These are phyloP conservation scores for Aromia moschata DNA, from an alignment of 2,888 invertebrate species.

Conservation along the genomic window DNA sequence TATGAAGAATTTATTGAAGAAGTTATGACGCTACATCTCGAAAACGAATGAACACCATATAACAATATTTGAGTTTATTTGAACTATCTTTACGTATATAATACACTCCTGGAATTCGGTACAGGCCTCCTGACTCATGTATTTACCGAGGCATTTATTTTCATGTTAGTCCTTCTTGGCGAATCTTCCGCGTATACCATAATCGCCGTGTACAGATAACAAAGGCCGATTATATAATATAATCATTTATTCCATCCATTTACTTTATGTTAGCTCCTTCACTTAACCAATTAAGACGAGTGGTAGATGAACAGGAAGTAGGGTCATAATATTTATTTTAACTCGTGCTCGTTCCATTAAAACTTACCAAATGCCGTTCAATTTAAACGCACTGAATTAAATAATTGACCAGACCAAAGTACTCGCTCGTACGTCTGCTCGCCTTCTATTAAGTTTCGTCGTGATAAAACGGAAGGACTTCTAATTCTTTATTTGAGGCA, in stretches of 20 bases:
- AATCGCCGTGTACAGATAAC: neutral
- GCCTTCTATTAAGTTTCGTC: slow-evolving; percentile 34
- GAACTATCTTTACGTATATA: no score
- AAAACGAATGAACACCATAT: no score
- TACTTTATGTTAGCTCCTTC: slow-evolving; percentile 48
- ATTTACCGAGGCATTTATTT: no score
- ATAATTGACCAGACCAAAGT: slow-evolving; percentile 54
- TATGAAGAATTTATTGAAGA: no score
- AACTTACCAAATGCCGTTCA: slow-evolving; percentile 60
- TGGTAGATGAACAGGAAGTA: slow-evolving; percentile 57
- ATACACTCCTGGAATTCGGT: no score
- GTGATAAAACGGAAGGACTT: slow-evolving; percentile 40
- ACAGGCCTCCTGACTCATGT: no score
- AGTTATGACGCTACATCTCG: no score
- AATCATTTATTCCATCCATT: slow-evolving; percentile 25
- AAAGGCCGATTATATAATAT: neutral
- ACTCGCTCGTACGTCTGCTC: slow-evolving; percentile 33
- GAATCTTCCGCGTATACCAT: no score
- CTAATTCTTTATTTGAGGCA: slow-evolving; percentile 36
- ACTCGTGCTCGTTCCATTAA: slow-evolving; percentile 61
- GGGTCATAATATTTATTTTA: slow-evolving; percentile 62
- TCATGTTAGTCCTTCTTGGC: no score
- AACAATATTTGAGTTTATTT: no score
- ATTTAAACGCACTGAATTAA: slow-evolving; percentile 59
- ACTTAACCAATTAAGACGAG: slow-evolving; percentile 54